A percentile compares a stretch with the other conserved stretches of the same genome.
phyloP scores from a whole-genome alignment of 2,113 vertebrate genomes.

The Taurulus bubalis region DNA sequence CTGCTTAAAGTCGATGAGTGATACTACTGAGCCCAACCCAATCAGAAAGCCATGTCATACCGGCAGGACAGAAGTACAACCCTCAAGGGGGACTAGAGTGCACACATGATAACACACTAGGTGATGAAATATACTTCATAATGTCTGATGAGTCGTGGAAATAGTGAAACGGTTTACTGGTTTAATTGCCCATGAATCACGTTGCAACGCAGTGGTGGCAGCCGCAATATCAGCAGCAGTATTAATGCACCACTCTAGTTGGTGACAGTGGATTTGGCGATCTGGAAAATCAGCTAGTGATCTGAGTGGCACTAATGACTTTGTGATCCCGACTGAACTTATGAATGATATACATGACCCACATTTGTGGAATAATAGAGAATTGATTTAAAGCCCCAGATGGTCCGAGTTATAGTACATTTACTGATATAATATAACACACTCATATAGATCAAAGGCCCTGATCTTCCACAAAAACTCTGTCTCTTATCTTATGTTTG shows the following conservation, averaged over 20 bases:
- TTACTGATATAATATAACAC: neutral
- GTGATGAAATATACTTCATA: neutral
- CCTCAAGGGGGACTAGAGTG: neutral
- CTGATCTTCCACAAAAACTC: neutral
- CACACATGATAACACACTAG: neutral
- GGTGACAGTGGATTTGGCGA: neutral
- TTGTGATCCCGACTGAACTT: neutral
- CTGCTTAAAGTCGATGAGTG: neutral
- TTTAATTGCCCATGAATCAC: neutral
- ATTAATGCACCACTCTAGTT: neutral
- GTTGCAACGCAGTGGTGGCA: neutral
- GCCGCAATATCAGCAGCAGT: neutral
- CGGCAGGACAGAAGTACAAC: neutral
- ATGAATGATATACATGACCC: neutral
- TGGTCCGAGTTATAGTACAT: neutral
- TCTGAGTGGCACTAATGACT: neutral
- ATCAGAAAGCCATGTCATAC: neutral
- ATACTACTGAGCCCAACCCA: neutral
- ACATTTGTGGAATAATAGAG: neutral
- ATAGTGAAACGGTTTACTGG: neutral
- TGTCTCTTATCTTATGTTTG: neutral
- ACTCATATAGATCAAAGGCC: neutral
- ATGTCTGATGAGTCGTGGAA: neutral
- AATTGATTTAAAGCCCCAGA: neutral
- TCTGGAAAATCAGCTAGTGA: neutral